A percentile compares a stretch with the other conserved stretches of the same genome.
Evolutionary conservation across 2,113 vertebrate species (phyloP).

Genomic region (Dromas ardeola): DNA sequence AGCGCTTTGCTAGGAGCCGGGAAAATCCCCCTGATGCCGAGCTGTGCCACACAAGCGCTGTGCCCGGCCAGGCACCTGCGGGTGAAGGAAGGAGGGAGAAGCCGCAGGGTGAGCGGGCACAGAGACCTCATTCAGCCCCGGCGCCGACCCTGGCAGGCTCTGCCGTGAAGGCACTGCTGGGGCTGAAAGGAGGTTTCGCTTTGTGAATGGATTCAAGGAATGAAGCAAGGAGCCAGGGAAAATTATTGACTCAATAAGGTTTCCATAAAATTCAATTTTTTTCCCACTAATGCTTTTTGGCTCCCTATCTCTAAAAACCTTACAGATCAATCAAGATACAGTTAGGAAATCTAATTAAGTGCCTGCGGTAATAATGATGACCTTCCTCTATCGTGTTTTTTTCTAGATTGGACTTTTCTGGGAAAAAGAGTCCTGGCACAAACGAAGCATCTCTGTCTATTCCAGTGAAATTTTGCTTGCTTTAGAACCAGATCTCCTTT

Average conservation of each 20-base stretch:
- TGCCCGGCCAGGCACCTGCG: fast-evolving
- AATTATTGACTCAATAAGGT: background rate
- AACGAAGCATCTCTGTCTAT: slow-evolving; percentile 16
- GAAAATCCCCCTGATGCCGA: background rate
- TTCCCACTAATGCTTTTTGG: background rate
- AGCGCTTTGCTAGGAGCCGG: background rate
- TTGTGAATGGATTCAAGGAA: background rate
- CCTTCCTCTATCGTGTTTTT: background rate
- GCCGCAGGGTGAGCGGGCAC: background rate
- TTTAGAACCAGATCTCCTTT: background rate
- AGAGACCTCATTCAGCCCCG: background rate
- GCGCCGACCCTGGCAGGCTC: background rate
- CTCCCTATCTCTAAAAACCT: background rate
- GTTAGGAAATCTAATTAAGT: slow-evolving; percentile 34
- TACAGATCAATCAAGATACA: background rate
- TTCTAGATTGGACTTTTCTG: background rate
- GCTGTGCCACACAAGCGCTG: background rate
- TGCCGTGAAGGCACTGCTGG: fast-evolving
- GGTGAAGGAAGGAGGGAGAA: background rate
- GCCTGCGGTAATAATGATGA: background rate
- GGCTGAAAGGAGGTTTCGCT: background rate
- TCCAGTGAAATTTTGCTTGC: background rate
- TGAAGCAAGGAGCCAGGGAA: background rate
- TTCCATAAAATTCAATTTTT: background rate
- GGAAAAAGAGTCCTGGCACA: background rate